Base-by-base conservation (phyloP, 2,888 invertebrate genomes). In the Prosopocoilus inquinatus region DNA sequence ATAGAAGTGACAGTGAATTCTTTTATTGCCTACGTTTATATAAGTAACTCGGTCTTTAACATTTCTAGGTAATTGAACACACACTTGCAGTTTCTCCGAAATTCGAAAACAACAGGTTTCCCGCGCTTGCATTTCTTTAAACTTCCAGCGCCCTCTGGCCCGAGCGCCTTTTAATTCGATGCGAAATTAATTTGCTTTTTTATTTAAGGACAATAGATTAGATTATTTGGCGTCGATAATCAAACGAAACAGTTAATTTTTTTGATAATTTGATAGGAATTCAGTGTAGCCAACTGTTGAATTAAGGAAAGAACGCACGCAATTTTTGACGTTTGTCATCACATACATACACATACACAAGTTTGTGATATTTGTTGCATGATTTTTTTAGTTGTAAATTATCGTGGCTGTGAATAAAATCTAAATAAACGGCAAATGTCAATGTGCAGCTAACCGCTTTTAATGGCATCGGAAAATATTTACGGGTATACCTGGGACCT, bases 401-500 rank as follows among this genome's bases (percentile, higher is more conserved):
- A 12, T 48, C 45, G 44, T 50, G 55, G 50, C 58, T 55, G 50
- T 53, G 53, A 53, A 55, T 16, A 35, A 50, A 59, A 54, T 54
- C 20, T 28, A 28, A 28, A 28, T 47, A 53, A 47, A 13, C 35
- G 13, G 55, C 55, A 57, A 57, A 59, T 53, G 57, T 45, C 47
- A 53, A 47, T 45, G 20, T 46, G 43, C 16, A 47, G 34, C 35
- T 53, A 57, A 44, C 15, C 53, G 15, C 46, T 64, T 69, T 69
- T 70, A 71, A 78, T 78, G 78, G 77, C 76, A 69, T 70, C 75
- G 60, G 75, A 76, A 63, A 74, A 69, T 67, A 69, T 75, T 59
- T 76, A 72, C 66, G 78, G 77, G 54, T 78, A 75, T 63, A 72
- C 77, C 77, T 44, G 70, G 72, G 64, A 64, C 76, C 59, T 74